Conservation (phyloP, 2,888 invertebrate species). For the Chaetogeoica ovagalla region DNA sequence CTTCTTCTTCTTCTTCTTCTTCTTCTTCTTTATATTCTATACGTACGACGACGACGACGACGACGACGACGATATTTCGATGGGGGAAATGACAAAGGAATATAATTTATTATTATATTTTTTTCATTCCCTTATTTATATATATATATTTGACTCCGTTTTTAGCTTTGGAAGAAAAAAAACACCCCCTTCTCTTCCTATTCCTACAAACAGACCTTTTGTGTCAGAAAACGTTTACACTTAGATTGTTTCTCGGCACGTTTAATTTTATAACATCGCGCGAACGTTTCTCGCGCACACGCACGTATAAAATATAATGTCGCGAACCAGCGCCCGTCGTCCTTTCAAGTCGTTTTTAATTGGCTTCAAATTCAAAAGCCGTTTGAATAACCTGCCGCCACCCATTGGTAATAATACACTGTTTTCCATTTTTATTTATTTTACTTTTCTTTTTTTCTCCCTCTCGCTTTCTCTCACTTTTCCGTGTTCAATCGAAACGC, state of each 20-base stretch:
- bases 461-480: no score
- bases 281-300: neutral
- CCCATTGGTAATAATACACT: neutral
- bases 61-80: neutral
- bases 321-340: neutral
- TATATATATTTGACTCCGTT: neutral
- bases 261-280: constrained; percentile 20
- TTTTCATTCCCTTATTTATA: neutral
- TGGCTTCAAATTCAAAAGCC: neutral
- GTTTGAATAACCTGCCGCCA: neutral
- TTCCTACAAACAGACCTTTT: neutral
- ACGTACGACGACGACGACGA: no score
- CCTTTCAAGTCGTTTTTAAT: neutral
- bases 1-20: neutral
- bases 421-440: neutral
- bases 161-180: neutral
- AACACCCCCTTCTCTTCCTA: neutral
- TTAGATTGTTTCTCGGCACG: constrained; percentile 1
- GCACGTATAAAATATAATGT: neutral
- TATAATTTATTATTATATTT: neutral
- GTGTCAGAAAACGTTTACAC: constrained; percentile 22
- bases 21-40: neutral
- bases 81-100: neutral
- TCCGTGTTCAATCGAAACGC: no score
- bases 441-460: neutral